Conservation (phyloP, 1,140 invertebrate species). For the Drosophila dunni region DNA sequence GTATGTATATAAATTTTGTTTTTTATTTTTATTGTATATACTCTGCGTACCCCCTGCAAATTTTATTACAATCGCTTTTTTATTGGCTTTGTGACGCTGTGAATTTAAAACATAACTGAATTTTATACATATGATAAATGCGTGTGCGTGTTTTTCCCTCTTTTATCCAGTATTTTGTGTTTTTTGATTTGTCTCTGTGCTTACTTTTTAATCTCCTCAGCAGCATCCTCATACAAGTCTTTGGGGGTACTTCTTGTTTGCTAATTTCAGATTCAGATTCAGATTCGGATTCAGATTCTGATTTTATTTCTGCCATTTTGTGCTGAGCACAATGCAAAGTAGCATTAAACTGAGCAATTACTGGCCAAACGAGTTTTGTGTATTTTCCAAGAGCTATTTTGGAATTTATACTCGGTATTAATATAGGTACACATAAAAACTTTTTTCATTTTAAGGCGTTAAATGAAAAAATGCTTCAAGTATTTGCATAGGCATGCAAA, state of each 20-base stretch:
- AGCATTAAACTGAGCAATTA: neutral
- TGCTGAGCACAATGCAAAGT: neutral
- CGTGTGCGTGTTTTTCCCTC: neutral
- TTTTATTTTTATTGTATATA: conserved; percentile 3
- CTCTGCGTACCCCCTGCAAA: neutral
- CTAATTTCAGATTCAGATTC: neutral
- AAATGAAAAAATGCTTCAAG: no score
- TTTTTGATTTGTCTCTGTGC: neutral
- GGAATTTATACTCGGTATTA: no score
- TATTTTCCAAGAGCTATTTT: no score
- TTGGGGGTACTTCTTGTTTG: neutral
- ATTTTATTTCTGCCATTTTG: neutral
- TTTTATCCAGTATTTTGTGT: neutral
- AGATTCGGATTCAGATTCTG: neutral
- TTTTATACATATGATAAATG: conserved; percentile 4
- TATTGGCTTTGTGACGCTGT: conserved; percentile 22
- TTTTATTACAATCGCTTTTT: conserved; percentile 26
- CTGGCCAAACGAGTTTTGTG: no score
- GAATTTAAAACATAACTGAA: conserved; percentile 24
- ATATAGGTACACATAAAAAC: no score
- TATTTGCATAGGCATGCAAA: no score
- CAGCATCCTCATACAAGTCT: neutral
- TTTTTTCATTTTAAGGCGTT: no score
- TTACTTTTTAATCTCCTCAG: neutral
- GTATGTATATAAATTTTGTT: neutral